phyloP scores from a whole-genome alignment of 2,888 invertebrate species.

The Ctenicera cuprea region DNA sequence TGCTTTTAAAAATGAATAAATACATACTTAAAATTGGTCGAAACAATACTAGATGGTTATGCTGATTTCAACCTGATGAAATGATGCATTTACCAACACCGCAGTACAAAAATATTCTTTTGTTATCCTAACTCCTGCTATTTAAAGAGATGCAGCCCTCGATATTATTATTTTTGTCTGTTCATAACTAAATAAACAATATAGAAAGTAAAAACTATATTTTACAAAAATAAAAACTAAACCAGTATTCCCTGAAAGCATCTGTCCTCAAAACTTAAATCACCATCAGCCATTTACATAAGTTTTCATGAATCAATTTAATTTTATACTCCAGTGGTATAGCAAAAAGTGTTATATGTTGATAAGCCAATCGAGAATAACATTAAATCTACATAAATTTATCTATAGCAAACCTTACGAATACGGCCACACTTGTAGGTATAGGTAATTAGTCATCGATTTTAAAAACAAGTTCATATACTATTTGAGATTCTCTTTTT shows the following conservation, averaged over 20 bases:
- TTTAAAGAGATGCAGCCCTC: conserved; percentile 57
- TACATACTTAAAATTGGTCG: conserved; percentile 11
- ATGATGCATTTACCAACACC: conserved; percentile 56
- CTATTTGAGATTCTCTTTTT: conserved; percentile 22
- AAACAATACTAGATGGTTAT: conserved; percentile 29
- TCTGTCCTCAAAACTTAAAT: conserved; percentile 22
- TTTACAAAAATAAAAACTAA: conserved; percentile 36
- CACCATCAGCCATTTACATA: neutral
- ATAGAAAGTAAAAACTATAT: neutral
- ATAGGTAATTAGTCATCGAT: conserved; percentile 1
- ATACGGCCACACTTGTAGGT: too few relatives aligned
- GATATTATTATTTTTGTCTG: conserved; percentile 27
- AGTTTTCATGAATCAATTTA: neutral
- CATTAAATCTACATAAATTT: neutral
- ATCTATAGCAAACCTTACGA: neutral
- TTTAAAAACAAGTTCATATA: conserved; percentile 18
- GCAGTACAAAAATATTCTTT: conserved; percentile 58
- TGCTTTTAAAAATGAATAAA: conserved; percentile 31
- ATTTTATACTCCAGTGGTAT: neutral
- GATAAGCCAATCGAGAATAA: neutral
- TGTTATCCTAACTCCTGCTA: conserved; percentile 47
- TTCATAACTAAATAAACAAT: conserved; percentile 11
- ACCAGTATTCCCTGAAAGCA: conserved; percentile 44
- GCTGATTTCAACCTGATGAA: conserved; percentile 49
- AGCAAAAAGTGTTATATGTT: too few relatives aligned